A percentile compares a stretch with the other conserved stretches of the same genome.
Conservation (phyloP, 1,140 invertebrate species). For the Aphidius gifuensis region DNA sequence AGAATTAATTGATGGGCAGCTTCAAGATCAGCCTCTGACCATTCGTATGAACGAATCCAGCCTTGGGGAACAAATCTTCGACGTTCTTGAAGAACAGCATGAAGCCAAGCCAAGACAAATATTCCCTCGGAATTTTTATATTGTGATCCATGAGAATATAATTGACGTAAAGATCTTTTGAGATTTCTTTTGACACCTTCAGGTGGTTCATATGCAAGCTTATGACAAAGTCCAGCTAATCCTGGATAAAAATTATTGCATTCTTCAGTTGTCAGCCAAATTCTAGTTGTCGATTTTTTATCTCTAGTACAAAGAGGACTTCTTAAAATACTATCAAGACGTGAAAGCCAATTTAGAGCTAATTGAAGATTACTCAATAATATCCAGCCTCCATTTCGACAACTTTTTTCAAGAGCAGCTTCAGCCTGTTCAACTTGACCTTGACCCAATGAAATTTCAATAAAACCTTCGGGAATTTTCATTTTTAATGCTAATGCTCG, state of each 20-base stretch:
- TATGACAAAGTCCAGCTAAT: constrained; percentile 68
- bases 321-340: constrained; percentile 67
- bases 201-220: constrained; percentile 83
- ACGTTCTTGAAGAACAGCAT: constrained; percentile 85
- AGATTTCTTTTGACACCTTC: constrained; percentile 63
- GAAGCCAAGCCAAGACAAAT: constrained; percentile 76
- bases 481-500: constrained; percentile 58
- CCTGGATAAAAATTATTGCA: constrained; percentile 65
- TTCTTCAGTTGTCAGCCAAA: constrained; percentile 76
- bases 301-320: constrained; percentile 61
- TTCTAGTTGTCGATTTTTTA: constrained; percentile 60
- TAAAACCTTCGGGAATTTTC: constrained; percentile 39
- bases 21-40: constrained; percentile 78
- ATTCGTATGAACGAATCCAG: constrained; percentile 70
- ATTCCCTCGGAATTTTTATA: constrained; percentile 53
- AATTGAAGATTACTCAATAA: constrained; percentile 88
- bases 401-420: constrained; percentile 56
- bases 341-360: constrained; percentile 72
- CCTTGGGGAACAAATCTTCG: constrained; percentile 60
- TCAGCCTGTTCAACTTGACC: constrained; percentile 62
- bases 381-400: constrained; percentile 68
- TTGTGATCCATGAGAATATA: constrained; percentile 40
- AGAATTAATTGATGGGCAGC: constrained; percentile 73
- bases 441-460: constrained; percentile 71
- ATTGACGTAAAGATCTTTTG: constrained; percentile 50